phyloP scores from a whole-genome alignment of 2,797 vertebrate genomes.

The Bryconaethiops microstoma region DNA sequence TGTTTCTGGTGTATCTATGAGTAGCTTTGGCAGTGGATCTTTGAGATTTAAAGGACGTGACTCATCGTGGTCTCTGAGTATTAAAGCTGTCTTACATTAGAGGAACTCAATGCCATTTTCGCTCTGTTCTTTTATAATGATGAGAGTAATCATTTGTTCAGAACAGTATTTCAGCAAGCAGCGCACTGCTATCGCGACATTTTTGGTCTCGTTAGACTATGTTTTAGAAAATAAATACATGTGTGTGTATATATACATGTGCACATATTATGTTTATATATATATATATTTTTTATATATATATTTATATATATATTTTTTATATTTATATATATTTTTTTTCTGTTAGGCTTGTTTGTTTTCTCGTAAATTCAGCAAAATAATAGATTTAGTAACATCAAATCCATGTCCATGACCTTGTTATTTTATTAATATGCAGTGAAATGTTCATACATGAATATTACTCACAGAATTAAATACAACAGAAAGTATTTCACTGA shows the following conservation, averaged over 20 bases:
- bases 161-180: not conserved
- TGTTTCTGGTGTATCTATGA: constrained; percentile 40
- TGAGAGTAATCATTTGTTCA: not conserved
- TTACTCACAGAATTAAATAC: not conserved
- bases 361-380: no score
- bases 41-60: constrained; percentile 17
- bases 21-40: constrained; percentile 43
- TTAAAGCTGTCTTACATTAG: constrained; percentile 2
- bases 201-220: not conserved
- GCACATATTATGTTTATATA: no score
- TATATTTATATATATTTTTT: no score
- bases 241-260: no score
- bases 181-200: not conserved
- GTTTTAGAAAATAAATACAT: no score
- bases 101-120: not conserved
- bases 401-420: not conserved
- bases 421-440: not conserved
- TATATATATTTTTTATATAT: no score
- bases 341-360: no score
- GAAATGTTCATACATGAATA: not conserved
- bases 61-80: constrained; percentile 21
- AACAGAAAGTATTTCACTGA: not conserved
- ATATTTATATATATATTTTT: no score
- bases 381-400: no score
- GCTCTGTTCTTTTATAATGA: not conserved